A percentile compares a stretch with the other conserved stretches of the same genome.
phyloP scores from a whole-genome alignment of 2,888 invertebrate species.

The Cylloceria caligata region DNA sequence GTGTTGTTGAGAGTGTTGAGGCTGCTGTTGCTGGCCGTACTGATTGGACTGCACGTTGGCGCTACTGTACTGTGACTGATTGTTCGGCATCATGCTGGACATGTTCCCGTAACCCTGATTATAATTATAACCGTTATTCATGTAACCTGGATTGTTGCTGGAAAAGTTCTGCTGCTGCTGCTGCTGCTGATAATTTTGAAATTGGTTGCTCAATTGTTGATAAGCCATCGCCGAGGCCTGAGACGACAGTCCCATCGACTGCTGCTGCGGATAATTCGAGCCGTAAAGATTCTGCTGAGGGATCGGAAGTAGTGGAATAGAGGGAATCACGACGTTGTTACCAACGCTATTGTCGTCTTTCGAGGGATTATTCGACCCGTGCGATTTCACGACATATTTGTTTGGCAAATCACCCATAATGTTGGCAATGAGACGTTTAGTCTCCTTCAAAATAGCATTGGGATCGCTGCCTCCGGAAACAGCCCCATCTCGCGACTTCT shows the following conservation, averaged over 20 bases:
- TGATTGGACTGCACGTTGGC: constrained; percentile 38
- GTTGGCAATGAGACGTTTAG: constrained; percentile 88
- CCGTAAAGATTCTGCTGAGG: constrained; percentile 62
- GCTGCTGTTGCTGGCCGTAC: constrained; percentile 52
- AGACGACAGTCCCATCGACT: constrained; percentile 10
- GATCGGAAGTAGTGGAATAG: constrained; percentile 57
- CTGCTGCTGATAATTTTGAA: constrained; percentile 71
- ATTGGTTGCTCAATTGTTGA: constrained; percentile 60
- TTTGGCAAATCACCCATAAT: constrained; percentile 87
- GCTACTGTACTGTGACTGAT: constrained; percentile 40
- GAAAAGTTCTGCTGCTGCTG: constrained; percentile 68
- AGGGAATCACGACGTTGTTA: constrained; percentile 44
- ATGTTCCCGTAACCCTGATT: constrained; percentile 73
- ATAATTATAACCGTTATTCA: constrained; percentile 81
- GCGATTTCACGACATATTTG: constrained; percentile 80
- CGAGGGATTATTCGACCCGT: constrained; percentile 70
- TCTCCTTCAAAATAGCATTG: constrained; percentile 85
- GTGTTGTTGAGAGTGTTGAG: constrained; percentile 37
- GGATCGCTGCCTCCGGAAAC: constrained; percentile 79
- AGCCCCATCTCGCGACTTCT: constrained; percentile 70
- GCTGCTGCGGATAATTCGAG: constrained; percentile 49
- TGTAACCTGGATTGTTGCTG: constrained; percentile 38
- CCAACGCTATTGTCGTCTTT: constrained; percentile 42
- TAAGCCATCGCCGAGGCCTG: constrained; percentile 48
- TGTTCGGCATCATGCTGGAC: constrained; percentile 71